Conservation (phyloP, 2,797 vertebrate genomes). For the Eutrigla gurnardus region DNA sequence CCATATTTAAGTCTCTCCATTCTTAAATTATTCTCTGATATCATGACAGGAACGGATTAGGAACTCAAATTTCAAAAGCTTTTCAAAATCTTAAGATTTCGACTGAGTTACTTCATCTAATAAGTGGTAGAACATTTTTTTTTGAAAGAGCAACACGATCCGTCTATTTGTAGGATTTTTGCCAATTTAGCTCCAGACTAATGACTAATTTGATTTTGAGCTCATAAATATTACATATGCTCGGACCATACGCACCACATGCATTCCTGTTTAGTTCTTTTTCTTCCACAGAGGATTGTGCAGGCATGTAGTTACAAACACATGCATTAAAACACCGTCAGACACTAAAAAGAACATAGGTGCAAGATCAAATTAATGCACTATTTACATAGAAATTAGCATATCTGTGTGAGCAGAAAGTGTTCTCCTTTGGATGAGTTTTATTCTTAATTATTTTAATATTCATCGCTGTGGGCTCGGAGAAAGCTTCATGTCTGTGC, state of each 20-base stretch:
- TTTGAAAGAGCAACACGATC: background rate
- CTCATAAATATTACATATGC: slow-evolving; percentile 46
- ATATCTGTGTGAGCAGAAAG: slow-evolving; percentile 25
- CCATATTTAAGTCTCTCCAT: slow-evolving; percentile 58
- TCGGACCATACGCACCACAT: slow-evolving; percentile 14
- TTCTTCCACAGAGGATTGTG: background rate
- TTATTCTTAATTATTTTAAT: slow-evolving; percentile 73
- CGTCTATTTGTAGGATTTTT: slow-evolving; percentile 28
- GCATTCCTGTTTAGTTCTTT: slow-evolving; percentile 33
- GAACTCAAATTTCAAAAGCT: slow-evolving; percentile 29
- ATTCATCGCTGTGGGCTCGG: slow-evolving; percentile 66
- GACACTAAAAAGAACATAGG: slow-evolving; percentile 6
- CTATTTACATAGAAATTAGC: slow-evolving; percentile 15
- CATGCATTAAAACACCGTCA: slow-evolving; percentile 6
- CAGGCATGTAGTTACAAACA: slow-evolving; percentile 13
- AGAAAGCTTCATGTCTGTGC: slow-evolving; percentile 67
- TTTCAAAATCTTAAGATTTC: slow-evolving; percentile 40
- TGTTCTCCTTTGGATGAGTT: slow-evolving; percentile 42
- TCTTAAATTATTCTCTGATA: slow-evolving; percentile 62
- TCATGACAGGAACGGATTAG: slow-evolving; percentile 52
- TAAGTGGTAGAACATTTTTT: background rate
- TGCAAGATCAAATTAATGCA: slow-evolving; percentile 32
- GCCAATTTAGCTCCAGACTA: slow-evolving; percentile 39
- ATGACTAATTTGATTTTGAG: slow-evolving; percentile 42
- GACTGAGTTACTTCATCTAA: slow-evolving; percentile 46